A percentile compares a stretch with the other conserved stretches of the same genome.
Evolutionary conservation across 2,113 vertebrate genomes (phyloP).

Genomic region (Chaetodon auriga): DNA sequence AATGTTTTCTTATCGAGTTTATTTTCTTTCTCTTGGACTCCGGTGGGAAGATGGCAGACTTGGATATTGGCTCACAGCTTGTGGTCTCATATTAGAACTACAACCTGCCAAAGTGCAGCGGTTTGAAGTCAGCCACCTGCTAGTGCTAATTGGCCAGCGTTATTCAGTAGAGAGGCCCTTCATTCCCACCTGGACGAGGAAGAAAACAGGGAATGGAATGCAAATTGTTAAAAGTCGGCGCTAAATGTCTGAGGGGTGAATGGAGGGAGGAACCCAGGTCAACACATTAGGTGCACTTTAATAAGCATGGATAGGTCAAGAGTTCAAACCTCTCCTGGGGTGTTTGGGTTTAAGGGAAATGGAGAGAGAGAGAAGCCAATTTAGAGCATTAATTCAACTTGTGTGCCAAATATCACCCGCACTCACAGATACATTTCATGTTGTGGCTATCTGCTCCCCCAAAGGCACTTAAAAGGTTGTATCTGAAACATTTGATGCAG

Average conservation of each 20-base stretch:
- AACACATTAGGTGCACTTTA: slow-evolving; percentile 67
- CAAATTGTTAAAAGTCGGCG: slow-evolving; percentile 63
- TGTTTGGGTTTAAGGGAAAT: slow-evolving; percentile 8
- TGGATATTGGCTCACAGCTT: slow-evolving; percentile 24
- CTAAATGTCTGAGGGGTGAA: slow-evolving; percentile 53
- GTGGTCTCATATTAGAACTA: slow-evolving; percentile 41
- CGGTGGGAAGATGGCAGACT: slow-evolving; percentile 36
- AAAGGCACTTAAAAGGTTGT: neutral
- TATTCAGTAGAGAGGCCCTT: slow-evolving; percentile 52
- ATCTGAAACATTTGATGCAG: too few relatives aligned
- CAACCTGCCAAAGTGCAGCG: slow-evolving; percentile 53
- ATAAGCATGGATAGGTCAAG: slow-evolving; percentile 48
- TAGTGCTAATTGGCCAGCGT: slow-evolving; percentile 48
- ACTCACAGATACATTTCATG: neutral
- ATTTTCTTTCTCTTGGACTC: slow-evolving; percentile 37
- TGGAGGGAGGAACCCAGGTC: slow-evolving; percentile 59
- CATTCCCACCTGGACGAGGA: slow-evolving; percentile 32
- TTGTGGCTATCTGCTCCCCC: neutral
- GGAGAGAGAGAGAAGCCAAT: slow-evolving; percentile 8
- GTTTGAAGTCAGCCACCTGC: slow-evolving; percentile 72
- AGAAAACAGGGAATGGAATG: slow-evolving; percentile 66
- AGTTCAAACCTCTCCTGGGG: slow-evolving; percentile 55
- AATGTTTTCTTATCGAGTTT: slow-evolving; percentile 24
- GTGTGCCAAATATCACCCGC: neutral
- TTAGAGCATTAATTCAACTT: slow-evolving; percentile 24